These are phyloP conservation scores for Lepidurus arcticus DNA, from an alignment of 1,140 invertebrate genomes.

Conservation along the genomic window DNA sequence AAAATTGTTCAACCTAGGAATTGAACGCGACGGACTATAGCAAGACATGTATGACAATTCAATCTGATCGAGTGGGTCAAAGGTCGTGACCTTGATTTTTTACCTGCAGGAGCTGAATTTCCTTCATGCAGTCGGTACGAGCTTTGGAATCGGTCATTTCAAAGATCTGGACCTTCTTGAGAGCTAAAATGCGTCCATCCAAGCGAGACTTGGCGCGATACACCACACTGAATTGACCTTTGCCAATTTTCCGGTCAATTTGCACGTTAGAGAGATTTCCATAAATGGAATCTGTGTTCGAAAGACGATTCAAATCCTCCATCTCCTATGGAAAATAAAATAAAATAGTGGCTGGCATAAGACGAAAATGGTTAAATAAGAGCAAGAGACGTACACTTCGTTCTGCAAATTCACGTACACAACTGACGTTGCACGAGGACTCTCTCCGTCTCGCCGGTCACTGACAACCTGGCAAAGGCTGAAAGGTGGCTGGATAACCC, in stretches of 20 bases:
- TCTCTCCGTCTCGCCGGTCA: not conserved
- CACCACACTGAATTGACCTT: slow-evolving; percentile 61
- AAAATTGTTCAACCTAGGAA: not conserved
- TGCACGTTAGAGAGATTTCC: slow-evolving; percentile 49
- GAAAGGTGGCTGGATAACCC: not conserved
- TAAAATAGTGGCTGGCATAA: not conserved
- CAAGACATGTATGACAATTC: slow-evolving; percentile 22
- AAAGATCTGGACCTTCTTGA: slow-evolving; percentile 62
- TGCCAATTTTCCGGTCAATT: slow-evolving; percentile 57
- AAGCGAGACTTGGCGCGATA: slow-evolving; percentile 49
- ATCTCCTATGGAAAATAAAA: not conserved
- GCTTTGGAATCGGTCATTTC: slow-evolving; percentile 64
- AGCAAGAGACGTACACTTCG: too few species aligned
- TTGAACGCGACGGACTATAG: not conserved
- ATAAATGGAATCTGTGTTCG: not conserved
- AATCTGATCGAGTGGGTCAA: not conserved
- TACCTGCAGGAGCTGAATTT: slow-evolving; percentile 61
- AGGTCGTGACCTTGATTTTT: slow-evolving; percentile 2
- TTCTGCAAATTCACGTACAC: too few species aligned
- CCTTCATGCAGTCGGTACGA: slow-evolving; percentile 61
- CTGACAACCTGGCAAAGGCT: not conserved
- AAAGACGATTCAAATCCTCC: slow-evolving; percentile 1
- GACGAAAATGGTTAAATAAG: too few species aligned
- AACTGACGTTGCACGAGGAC: not conserved
- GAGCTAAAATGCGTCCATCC: slow-evolving; percentile 50